Conservation (phyloP, 1,140 invertebrate species). For the Lordiphosa clarofinis region DNA sequence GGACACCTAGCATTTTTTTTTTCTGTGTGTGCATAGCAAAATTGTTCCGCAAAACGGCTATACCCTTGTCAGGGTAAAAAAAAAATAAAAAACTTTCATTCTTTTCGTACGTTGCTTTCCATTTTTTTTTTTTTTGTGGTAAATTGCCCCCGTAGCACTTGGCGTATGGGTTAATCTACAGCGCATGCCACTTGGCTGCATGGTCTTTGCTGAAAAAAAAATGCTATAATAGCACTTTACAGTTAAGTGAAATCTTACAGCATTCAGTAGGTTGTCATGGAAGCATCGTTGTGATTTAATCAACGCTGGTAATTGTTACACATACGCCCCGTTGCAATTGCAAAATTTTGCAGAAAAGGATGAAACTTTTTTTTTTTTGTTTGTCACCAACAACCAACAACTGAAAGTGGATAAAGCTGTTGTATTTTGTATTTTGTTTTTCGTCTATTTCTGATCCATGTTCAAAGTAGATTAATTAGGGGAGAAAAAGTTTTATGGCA, state of each 20-base stretch:
- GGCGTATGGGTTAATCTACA: constrained; percentile 45
- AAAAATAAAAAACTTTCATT: too few relatives aligned
- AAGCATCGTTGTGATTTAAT: constrained; percentile 37
- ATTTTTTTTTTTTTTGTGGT: constrained; percentile 23
- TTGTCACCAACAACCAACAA: not conserved
- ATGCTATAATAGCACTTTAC: constrained; percentile 32
- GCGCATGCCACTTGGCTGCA: not conserved
- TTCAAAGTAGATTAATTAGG: constrained; percentile 59
- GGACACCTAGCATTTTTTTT: too few relatives aligned
- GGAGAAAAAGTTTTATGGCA: constrained; percentile 24
- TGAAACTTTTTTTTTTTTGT: not conserved
- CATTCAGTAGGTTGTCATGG: not conserved
- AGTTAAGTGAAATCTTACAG: constrained; percentile 25
- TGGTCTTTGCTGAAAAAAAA: too few relatives aligned
- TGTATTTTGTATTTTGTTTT: constrained; percentile 12
- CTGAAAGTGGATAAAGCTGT: not conserved
- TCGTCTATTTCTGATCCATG: not conserved
- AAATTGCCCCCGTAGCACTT: constrained; percentile 28
- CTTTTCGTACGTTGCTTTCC: too few relatives aligned
- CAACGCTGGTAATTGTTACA: constrained; percentile 61
- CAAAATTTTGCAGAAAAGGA: constrained; percentile 20
- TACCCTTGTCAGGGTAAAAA: too few relatives aligned
- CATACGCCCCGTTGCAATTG: constrained; percentile 58
- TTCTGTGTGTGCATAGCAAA: too few relatives aligned
- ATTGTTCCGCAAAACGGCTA: too few relatives aligned